Evolutionary conservation across 2,888 invertebrate genomes (phyloP), one percentile per base, ranked within the genome.

Genomic region (Operophtera brumata): DNA sequence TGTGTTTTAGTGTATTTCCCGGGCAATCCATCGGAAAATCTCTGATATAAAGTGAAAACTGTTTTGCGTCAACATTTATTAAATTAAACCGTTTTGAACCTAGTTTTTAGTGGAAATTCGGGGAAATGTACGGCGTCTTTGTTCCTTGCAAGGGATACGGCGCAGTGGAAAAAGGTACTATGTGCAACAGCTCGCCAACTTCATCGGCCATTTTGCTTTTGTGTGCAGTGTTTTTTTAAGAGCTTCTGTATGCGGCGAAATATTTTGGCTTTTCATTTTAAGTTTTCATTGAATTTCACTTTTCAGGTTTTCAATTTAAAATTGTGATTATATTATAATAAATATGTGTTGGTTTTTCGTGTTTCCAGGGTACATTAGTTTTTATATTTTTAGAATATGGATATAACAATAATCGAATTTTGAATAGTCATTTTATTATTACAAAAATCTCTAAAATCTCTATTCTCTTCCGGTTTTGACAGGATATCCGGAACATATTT

Each of bases 131-230:
- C 54, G 37, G 51, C 32, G 76, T 75, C 81, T 82, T 82, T 82
- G 82, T 82, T 79, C 80, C 67, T 65, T 77, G 78, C 78, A 77
- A 54, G 61, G 48, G 58, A 57, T 54, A 48, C 28, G 61, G 64
- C 69, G 67, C 70, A 65, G 66, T 60, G 59, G 58, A 64, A 66
- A 74, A 78, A 79, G 74, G 76, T 75, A 77, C 61, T 70, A 80
- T 71, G 71, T 75, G 65, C 65, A 63, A 51, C 57, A 57, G 14
- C 14, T 14, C 36, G 42, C 42, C 12, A 11, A 1, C 9, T 11
- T 8, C 9, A 45, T 50, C 62, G 48, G 64, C 64, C 64, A 64
- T 64, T 62, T 64, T 64, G 60, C 41, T 55, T 64, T 54, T 56
- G 51, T 57, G 51, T 57, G 52, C 59, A 56, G 36, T 53, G n/a